phyloP scores from a whole-genome alignment of 2,797 vertebrate genomes.

The Urosaurus nigricauda region DNA sequence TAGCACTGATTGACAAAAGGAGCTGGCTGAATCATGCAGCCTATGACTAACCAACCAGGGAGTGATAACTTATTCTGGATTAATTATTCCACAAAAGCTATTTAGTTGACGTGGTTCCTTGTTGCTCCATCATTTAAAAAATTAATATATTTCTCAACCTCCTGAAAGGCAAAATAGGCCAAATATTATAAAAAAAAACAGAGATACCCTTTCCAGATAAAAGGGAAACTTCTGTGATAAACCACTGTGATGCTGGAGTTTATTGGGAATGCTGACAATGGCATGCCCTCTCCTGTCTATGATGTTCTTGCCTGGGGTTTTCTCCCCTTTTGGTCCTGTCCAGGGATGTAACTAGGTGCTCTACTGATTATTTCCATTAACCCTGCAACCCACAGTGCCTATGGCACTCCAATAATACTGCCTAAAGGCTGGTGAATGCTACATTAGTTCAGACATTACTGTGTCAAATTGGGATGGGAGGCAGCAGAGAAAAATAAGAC shows the following conservation, averaged over 20 bases:
- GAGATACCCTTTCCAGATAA: neutral
- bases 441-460: constrained; percentile 6
- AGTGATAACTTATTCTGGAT: neutral
- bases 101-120: neutral
- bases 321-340: neutral
- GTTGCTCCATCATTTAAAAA: neutral
- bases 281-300: neutral
- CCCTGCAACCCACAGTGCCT: neutral
- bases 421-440: constrained; percentile 11
- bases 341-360: constrained; percentile 21
- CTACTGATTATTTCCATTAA: neutral
- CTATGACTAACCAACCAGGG: too few relatives aligned
- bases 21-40: neutral
- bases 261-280: constrained; percentile 13
- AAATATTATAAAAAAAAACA: constrained; percentile 1
- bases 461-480: constrained; percentile 15
- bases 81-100: neutral
- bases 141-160: neutral
- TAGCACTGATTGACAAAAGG: neutral
- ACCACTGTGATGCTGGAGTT: constrained; percentile 31
- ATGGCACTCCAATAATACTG: neutral
- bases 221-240: constrained; percentile 6
- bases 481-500: neutral
- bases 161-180: constrained; percentile 6
- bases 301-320: neutral